Percentiles rank a stretch among this genome's conserved stretches.
These are phyloP conservation scores for Drosophila equinoxialis DNA, from an alignment of 1,140 invertebrate genomes.

Conservation along the genomic window DNA sequence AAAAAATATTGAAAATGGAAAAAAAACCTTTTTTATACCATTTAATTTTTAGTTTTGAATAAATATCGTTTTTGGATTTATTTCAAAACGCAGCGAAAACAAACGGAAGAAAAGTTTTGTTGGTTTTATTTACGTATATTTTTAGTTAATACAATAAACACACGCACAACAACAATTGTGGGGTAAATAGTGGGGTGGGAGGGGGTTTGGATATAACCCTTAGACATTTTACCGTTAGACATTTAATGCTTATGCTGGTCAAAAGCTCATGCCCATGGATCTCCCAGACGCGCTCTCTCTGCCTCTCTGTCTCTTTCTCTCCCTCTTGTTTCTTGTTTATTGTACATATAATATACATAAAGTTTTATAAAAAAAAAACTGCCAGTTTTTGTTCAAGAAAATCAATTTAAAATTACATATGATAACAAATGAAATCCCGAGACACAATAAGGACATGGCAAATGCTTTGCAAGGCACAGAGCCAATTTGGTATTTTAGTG, in stretches of 20 bases:
- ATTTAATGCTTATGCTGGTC: slow-evolving; percentile 11
- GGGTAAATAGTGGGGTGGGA: no score
- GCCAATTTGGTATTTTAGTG: background rate
- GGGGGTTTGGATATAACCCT: no score
- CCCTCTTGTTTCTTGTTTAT: no score
- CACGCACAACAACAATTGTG: no score
- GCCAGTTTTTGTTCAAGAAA: slow-evolving; percentile 59
- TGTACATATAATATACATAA: slow-evolving; percentile 3
- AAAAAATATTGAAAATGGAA: slow-evolving; percentile 45
- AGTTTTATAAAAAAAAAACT: slow-evolving; percentile 44
- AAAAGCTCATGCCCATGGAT: slow-evolving; percentile 3
- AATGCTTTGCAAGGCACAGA: background rate
- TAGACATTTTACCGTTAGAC: background rate
- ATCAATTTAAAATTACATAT: slow-evolving; percentile 22
- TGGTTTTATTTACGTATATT: slow-evolving; percentile 12
- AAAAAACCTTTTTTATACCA: slow-evolving; percentile 62
- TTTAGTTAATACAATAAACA: background rate
- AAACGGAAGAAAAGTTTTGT: slow-evolving; percentile 43
- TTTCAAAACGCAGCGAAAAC: slow-evolving; percentile 75
- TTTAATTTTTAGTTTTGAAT: slow-evolving; percentile 78
- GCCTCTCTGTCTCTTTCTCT: background rate
- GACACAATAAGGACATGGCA: background rate
- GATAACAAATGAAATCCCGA: slow-evolving; percentile 17
- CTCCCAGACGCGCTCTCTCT: background rate
- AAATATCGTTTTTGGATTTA: slow-evolving; percentile 83